These are phyloP conservation scores for Araneus ventricosus DNA, from an alignment of 1,140 invertebrate species.

Conservation along the genomic window DNA sequence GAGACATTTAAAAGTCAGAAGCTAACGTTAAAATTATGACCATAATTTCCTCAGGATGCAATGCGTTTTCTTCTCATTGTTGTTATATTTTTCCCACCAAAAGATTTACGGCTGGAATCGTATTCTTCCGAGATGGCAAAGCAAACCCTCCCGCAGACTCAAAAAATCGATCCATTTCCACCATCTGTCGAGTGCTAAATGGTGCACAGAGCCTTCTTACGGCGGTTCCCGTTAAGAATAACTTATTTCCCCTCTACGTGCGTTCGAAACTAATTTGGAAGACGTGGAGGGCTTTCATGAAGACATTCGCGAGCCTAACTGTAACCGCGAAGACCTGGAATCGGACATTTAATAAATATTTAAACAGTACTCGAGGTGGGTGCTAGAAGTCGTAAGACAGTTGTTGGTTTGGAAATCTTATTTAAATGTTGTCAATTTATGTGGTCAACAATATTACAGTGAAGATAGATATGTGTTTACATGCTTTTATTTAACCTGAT, in stretches of 20 bases:
- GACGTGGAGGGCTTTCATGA: background rate
- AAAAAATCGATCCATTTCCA: slow-evolving; percentile 32
- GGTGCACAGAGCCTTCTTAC: slow-evolving; percentile 49
- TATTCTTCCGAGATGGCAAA: background rate
- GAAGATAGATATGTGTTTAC: too few relatives aligned
- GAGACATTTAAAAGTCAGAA: background rate
- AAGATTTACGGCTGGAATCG: slow-evolving; percentile 45
- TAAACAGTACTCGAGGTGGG: background rate
- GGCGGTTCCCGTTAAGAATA: slow-evolving; percentile 21
- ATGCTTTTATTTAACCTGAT: too few relatives aligned
- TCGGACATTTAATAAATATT: slow-evolving; percentile 18
- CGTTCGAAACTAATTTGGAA: slow-evolving; percentile 18
- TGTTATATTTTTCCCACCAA: slow-evolving; percentile 13
- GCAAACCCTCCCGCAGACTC: background rate
- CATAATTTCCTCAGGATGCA: background rate
- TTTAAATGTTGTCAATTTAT: too few relatives aligned
- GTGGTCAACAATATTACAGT: too few relatives aligned
- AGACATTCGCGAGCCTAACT: background rate
- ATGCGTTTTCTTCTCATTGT: background rate
- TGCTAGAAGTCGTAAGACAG: background rate
- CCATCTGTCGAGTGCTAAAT: slow-evolving; percentile 46
- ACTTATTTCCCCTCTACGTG: slow-evolving; percentile 39
- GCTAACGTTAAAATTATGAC: background rate
- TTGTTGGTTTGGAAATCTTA: background rate
- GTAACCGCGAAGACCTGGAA: background rate